Conservation (phyloP, 2,113 vertebrate genomes). For the Pollimyrus isidori region DNA sequence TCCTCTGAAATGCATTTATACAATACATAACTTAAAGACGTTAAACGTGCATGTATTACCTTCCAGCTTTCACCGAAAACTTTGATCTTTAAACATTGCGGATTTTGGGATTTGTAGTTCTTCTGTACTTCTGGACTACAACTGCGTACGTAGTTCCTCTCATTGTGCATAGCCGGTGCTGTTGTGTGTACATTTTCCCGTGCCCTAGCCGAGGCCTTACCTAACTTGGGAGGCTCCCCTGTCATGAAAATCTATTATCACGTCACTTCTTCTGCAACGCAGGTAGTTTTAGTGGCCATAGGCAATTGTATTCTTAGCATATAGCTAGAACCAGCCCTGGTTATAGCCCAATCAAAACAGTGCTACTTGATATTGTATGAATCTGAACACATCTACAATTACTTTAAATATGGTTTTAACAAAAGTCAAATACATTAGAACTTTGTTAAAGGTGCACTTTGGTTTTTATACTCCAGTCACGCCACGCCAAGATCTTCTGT, state of each 20-base stretch:
- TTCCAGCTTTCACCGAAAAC: neutral
- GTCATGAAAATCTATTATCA: neutral
- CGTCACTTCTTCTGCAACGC: neutral
- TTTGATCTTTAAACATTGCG: neutral
- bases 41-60: neutral
- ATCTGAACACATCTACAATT: neutral
- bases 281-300: neutral
- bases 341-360: neutral
- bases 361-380: neutral
- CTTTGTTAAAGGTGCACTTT: neutral
- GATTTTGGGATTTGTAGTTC: slow-evolving; percentile 11
- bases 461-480: neutral
- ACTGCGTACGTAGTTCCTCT: neutral
- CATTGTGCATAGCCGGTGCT: neutral
- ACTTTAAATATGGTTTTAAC: neutral
- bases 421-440: neutral
- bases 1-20: neutral
- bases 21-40: neutral
- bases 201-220: neutral
- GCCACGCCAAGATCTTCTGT: neutral
- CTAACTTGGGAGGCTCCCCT: neutral
- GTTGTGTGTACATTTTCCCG: neutral
- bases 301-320: neutral
- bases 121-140: neutral
- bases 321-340: neutral